Base-by-base conservation (phyloP, 23 tunicate species). In the Oikopleura dioica region DNA sequence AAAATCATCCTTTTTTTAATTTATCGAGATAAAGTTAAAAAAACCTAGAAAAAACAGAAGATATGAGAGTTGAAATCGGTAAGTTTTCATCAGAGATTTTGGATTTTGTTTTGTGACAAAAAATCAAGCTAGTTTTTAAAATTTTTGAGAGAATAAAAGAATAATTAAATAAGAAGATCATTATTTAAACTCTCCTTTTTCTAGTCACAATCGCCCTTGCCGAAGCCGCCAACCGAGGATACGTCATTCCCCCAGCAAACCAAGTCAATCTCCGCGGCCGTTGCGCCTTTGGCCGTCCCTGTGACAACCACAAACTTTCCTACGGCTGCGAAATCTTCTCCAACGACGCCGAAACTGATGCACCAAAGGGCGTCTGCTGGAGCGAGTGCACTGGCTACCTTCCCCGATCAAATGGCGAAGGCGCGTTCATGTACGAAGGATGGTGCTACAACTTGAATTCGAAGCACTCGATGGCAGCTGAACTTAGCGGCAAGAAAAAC, bases 351-450 rank as follows among this genome's bases (percentile, higher is more conserved):
- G n/a, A n/a, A n/a, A n/a, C n/a, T n/a, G n/a, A n/a, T n/a, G n/a
- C n/a, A n/a, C n/a, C n/a, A n/a, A n/a, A n/a, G n/a, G 72, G 72
- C 29, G 29, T 63, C 5, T 63, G 72, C 33, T 63, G 72, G 72
- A 12, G 30, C 29, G 72, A 63, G 33, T 63, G 72, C 26, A 31
- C 33, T 31, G 72, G 72, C 33, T 63, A 63, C 33, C 33, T 63
- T 4, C 72, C 72, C 16, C 16, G 26, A 63, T 23, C 33, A 63
- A 31, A 23, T 2, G 72, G 72, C 72, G 33, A 23, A 2, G 72
- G 72, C 4, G 72, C 26, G 29, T 63, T 63, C 33, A 63, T 63
- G 33, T 63, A 63, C 72, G 72, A 63, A 28, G 72, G 72, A 2
- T 63, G 72, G 72, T 63, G 72, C 33, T 63, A 16, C 26, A 63